Base-by-base conservation (phyloP, 2,888 invertebrate genomes). In the Dynastes hyllus region DNA sequence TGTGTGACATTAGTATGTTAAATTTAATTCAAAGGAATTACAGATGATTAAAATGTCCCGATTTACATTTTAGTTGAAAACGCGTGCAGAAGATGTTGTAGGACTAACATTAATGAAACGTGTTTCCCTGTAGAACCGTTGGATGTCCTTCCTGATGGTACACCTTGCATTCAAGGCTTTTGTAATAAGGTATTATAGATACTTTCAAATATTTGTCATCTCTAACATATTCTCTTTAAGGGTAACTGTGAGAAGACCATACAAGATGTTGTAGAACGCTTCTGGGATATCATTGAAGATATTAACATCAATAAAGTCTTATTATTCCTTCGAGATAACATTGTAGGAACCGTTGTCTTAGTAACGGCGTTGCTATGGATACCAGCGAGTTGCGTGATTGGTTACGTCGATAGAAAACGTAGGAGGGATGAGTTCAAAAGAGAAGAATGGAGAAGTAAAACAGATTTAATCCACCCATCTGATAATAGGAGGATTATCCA, bases 271-370 rank as follows among this genome's bases (percentile, higher is more conserved):
- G 97, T 98, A 9, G 97, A 98, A 88, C 92, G 98, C 45, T 97
- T 98, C 89, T 98, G 98, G 97, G 97, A 97, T 87, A 97, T 98
- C 73, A 98, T 98, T 81, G 98, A 98, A 89, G 97, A 98, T 86
- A 97, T 98, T 79, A 97, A 97, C 89, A 97, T 97, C 80, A 97
- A 97, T 88, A 96, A 96, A 87, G 96, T 97, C 84, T 91, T 97
- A 84, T 92, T 96, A 75, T 97, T 97, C 88, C 91, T 98, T 75
- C 93, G 96, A 79, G 97, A 97, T 89, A 98, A 98, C 88, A 96
- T 98, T 81, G 98, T 98, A 50, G 97, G 98, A 79, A 95, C 97
- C 3, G 96, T 98, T 29, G 95, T 98, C 73, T 91, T 98, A 58
- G 92, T 96, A 81, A 97, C 97, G 11, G 94, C 97, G n/a, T 91